Evolutionary conservation across 2,113 vertebrate species (phyloP).

Genomic region (Sceloporus tristichus): DNA sequence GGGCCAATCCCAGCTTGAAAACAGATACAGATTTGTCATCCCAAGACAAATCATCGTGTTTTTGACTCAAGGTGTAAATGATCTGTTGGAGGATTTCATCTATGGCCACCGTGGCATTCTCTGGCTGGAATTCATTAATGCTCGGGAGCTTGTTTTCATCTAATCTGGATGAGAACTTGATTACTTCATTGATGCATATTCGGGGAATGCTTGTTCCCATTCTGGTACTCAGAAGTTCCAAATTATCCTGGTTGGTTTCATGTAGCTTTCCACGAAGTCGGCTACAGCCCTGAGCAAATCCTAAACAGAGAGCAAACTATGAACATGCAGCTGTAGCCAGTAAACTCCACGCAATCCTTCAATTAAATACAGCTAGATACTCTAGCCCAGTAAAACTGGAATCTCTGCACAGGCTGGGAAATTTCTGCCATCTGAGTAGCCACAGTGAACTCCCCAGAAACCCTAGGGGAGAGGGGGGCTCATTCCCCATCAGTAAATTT

Average conservation of each 20-base stretch:
- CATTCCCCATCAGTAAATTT: background rate
- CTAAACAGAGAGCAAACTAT: background rate
- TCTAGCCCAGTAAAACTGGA: background rate
- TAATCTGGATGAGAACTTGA: constrained; percentile 32
- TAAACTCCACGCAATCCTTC: background rate
- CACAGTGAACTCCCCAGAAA: background rate
- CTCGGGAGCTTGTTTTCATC: background rate
- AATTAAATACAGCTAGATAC: background rate
- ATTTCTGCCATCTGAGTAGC: background rate
- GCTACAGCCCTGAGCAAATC: background rate
- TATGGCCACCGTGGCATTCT: background rate
- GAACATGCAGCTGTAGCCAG: background rate
- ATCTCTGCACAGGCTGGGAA: too few relatives aligned
- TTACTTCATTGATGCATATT: constrained; percentile 33
- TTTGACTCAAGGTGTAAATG: background rate
- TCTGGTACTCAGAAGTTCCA: constrained; percentile 15
- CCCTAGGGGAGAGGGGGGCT: too few relatives aligned
- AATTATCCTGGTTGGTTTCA: background rate
- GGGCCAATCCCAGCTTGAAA: constrained; percentile 50
- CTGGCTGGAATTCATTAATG: background rate
- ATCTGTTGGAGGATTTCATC: background rate
- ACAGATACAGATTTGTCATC: background rate
- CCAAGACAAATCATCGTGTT: background rate
- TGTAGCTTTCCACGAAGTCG: background rate
- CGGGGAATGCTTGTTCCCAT: constrained; percentile 39